Percentiles rank a stretch among this genome's conserved stretches.
Conservation (phyloP, 2,888 invertebrate genomes). For the Smittia aterrima region DNA sequence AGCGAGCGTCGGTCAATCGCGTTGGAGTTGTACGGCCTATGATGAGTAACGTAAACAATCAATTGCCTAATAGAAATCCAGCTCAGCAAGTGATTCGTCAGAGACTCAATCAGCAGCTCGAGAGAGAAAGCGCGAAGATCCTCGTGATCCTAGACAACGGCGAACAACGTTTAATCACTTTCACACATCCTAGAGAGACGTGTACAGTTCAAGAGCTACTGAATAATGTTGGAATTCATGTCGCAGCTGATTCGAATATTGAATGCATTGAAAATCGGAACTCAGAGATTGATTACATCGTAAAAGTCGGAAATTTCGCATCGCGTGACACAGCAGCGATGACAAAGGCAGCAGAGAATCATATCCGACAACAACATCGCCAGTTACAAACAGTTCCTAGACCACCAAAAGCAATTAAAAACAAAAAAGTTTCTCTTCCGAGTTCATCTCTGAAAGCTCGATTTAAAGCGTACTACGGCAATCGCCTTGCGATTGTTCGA, state of each 20-base stretch:
- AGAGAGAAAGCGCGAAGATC: slow-evolving; percentile 73
- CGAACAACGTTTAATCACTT: slow-evolving; percentile 78
- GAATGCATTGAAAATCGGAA: slow-evolving; percentile 72
- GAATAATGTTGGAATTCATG: slow-evolving; percentile 71
- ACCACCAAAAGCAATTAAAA: too few species aligned
- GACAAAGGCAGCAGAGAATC: slow-evolving; percentile 42
- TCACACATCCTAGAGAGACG: slow-evolving; percentile 76
- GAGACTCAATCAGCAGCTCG: slow-evolving; percentile 45
- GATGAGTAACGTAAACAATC: not conserved
- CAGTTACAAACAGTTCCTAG: too few species aligned
- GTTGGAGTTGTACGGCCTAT: slow-evolving; percentile 32
- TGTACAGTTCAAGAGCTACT: slow-evolving; percentile 79
- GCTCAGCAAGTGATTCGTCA: slow-evolving; percentile 41
- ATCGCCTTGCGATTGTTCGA: too few species aligned
- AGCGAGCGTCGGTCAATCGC: not conserved
- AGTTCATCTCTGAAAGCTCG: too few species aligned
- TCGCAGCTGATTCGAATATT: slow-evolving; percentile 68
- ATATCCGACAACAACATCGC: slow-evolving; percentile 47
- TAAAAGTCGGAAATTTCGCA: slow-evolving; percentile 61
- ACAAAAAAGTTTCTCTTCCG: too few species aligned
- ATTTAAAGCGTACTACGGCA: too few species aligned
- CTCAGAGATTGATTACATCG: slow-evolving; percentile 75
- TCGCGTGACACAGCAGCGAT: slow-evolving; percentile 30
- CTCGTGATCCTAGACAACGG: slow-evolving; percentile 72
- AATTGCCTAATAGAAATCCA: slow-evolving; percentile 11